Evolutionary conservation across 2,113 vertebrate genomes (phyloP), one percentile per base, ranked within the genome.

Genomic region (Rhombomys opimus): DNA sequence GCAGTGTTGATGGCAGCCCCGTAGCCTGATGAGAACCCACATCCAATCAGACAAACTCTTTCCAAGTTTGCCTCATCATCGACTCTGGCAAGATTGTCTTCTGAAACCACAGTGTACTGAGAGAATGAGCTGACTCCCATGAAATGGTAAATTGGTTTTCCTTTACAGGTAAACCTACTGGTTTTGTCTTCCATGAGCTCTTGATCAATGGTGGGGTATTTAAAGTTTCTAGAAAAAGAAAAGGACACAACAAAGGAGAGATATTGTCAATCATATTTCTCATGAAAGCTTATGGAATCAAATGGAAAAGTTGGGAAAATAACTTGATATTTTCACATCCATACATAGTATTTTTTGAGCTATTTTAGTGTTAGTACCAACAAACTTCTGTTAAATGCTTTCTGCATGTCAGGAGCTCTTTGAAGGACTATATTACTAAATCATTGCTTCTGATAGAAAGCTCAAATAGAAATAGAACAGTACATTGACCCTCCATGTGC

Each of bases 41-140:
- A 99, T 63, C 99, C 99, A n/a, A 99, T 96, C 41, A 99, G 98
- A 95, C 99, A 99, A 67, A 99, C 99, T 94, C 98, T 99, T 38
- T 99, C 98, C 95, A 99, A 97, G 84, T 99, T 99, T 30, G 98
- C 99, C 52, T 98, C 97, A 0, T 99, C 97, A 65, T 98, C 94
- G 23, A 99, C 98, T 98, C 99, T 99, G 65, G 98, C 98, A 96
- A 99, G 98, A 17, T 98, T 96, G 1, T 98, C 96, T 93, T 99
- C 98, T 73, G 98, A 97, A 2, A 99, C 46, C 38, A 99, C 99
- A 0, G 99, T 99, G 98, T 99, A 99, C 94, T 99, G 97, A 3
- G 99, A 98, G 96, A 99, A 99, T 18, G 99, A 99, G 67, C 99
- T 99, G 96, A 97, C 98, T 59, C 98, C 99, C 96, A 98, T 84